These are phyloP conservation scores for Stylophora pistillata DNA, from an alignment of 64 coral and sea anemone species.

Conservation along the genomic window DNA sequence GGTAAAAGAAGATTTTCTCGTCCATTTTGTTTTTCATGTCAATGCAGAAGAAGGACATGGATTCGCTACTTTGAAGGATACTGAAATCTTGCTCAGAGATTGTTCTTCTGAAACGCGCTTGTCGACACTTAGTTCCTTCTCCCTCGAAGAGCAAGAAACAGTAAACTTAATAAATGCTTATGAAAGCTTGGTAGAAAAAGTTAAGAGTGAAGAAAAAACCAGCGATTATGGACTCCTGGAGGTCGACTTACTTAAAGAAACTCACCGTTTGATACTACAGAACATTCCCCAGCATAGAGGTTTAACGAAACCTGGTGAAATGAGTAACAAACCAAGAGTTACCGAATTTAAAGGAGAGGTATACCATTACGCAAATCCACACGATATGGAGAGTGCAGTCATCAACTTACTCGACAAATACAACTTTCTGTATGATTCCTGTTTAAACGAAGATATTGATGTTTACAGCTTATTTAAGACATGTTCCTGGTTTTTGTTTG, in stretches of 20 bases:
- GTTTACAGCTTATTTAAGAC: constrained; percentile 62
- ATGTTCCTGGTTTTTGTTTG: constrained; percentile 64
- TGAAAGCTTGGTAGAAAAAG: constrained; percentile 33
- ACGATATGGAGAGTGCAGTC: constrained; percentile 67
- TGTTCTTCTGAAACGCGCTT: neutral
- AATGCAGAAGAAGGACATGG: constrained; percentile 83
- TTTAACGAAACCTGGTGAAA: constrained; percentile 38
- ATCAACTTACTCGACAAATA: constrained; percentile 60
- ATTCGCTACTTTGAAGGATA: constrained; percentile 1
- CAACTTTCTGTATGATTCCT: constrained; percentile 64
- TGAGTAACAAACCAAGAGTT: constrained; percentile 29
- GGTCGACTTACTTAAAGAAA: constrained; percentile 25
- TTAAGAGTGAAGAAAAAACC: neutral
- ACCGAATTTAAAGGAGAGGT: constrained; percentile 38
- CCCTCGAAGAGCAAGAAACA: constrained; percentile 76
- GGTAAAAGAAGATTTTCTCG: constrained; percentile 16
- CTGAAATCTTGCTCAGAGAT: constrained; percentile 36
- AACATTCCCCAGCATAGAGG: neutral
- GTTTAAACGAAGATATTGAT: constrained; percentile 18
- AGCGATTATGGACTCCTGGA: constrained; percentile 38
- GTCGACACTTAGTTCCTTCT: neutral
- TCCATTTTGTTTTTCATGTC: constrained; percentile 63
- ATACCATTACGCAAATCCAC: constrained; percentile 65
- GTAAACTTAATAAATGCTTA: constrained; percentile 64
- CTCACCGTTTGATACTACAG: constrained; percentile 36